These are phyloP conservation scores for Lagocephalus sceleratus DNA, from an alignment of 2,797 vertebrate species.

Conservation along the genomic window DNA sequence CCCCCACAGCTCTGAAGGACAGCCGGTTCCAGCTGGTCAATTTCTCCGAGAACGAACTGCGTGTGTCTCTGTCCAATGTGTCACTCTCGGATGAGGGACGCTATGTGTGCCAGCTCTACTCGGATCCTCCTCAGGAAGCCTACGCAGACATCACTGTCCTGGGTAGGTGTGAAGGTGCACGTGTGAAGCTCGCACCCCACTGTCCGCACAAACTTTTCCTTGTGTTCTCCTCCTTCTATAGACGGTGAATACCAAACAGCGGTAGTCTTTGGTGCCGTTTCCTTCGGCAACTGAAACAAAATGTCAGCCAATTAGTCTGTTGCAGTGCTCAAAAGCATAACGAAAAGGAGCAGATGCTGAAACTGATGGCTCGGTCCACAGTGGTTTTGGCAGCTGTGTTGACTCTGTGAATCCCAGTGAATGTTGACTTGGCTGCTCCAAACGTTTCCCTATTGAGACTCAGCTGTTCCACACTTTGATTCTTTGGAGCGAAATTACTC, in stretches of 20 bases:
- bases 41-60: slow-evolving; percentile 97
- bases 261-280: slow-evolving; percentile 67
- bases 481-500: slow-evolving; percentile 72
- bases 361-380: slow-evolving; percentile 64
- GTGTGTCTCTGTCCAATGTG: slow-evolving; percentile 95
- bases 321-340: slow-evolving; percentile 62
- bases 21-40: slow-evolving; percentile 99
- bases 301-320: slow-evolving; percentile 75
- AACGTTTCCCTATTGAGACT: slow-evolving; percentile 73
- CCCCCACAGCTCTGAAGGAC: slow-evolving; percentile 87
- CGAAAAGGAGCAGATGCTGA: slow-evolving; percentile 75
- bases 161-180: slow-evolving; percentile 76
- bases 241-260: slow-evolving; percentile 53
- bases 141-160: slow-evolving; percentile 94
- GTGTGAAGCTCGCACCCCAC: slow-evolving; percentile 30
- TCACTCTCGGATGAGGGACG: slow-evolving; percentile 96
- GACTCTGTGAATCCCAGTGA: slow-evolving; percentile 74
- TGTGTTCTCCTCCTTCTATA: slow-evolving; percentile 28
- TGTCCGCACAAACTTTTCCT: slow-evolving; percentile 14
- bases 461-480: slow-evolving; percentile 77
- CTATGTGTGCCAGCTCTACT: slow-evolving; percentile 98
- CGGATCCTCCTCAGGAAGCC: slow-evolving; percentile 95
- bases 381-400: slow-evolving; percentile 76
- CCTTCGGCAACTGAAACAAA: slow-evolving; percentile 71
- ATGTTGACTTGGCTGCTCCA: slow-evolving; percentile 75